Percentiles rank a stretch among this genome's conserved stretches.
Evolutionary conservation across 1,140 invertebrate species (phyloP).

Genomic region (Drosophila chauvacae): DNA sequence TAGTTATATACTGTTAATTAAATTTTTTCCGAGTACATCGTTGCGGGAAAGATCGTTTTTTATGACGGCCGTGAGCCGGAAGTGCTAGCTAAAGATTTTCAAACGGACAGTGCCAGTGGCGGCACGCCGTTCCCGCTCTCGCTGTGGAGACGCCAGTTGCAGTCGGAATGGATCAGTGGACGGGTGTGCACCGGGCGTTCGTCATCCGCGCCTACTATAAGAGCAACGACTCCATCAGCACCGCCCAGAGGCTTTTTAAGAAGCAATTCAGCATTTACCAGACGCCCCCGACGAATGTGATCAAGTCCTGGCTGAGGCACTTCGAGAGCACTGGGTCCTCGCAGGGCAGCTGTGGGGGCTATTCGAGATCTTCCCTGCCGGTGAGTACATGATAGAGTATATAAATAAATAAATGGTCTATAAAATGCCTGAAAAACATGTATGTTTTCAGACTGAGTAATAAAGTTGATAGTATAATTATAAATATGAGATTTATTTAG

Average conservation of each 20-base stretch:
- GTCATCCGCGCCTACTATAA: conserved; percentile 79
- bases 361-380: conserved; percentile 54
- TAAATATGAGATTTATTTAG: neutral
- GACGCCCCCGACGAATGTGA: conserved; percentile 68
- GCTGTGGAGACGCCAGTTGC: conserved; percentile 27
- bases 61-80: conserved; percentile 68
- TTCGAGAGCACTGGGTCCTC: conserved; percentile 79
- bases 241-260: conserved; percentile 72
- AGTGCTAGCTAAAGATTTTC: conserved; percentile 38
- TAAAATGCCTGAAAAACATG: neutral
- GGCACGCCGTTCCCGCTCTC: conserved; percentile 7
- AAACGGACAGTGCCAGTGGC: conserved; percentile 17
- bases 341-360: conserved; percentile 53
- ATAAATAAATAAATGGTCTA: too few species aligned
- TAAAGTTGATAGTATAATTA: neutral
- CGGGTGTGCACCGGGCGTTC: conserved; percentile 79
- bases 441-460: neutral
- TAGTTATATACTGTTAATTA: too few species aligned
- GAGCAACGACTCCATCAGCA: conserved; percentile 79
- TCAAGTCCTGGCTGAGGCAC: conserved; percentile 78
- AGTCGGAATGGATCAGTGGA: conserved; percentile 78
- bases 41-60: conserved; percentile 45
- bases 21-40: neutral
- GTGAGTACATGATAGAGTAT: conserved; percentile 31
- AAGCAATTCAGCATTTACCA: conserved; percentile 81